These are phyloP conservation scores for Axinella damicornis DNA, from an alignment of 37 sponge, comb jelly and placozoan genomes.

Conservation along the genomic window DNA sequence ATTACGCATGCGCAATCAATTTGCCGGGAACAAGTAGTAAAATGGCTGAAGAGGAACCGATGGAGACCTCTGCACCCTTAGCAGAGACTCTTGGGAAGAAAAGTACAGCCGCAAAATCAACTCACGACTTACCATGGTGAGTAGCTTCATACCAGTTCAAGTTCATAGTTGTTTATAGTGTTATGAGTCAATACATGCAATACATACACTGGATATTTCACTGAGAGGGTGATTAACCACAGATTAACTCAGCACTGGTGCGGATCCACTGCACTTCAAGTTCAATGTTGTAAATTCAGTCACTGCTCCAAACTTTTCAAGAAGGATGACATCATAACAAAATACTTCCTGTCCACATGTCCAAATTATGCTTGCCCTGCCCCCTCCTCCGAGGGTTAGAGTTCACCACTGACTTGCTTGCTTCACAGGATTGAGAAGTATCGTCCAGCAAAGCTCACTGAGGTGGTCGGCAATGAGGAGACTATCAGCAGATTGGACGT, in stretches of 20 bases:
- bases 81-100: background rate
- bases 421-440: conserved; percentile 95
- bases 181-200: too few species aligned
- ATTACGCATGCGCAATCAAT: background rate
- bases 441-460: conserved; percentile 82
- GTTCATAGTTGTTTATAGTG: too few species aligned
- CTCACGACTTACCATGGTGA: conserved; percentile 19
- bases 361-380: too few species aligned
- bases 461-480: conserved; percentile 96
- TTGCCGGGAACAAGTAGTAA: background rate
- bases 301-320: too few species aligned
- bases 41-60: conserved; percentile 9
- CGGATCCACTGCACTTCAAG: too few species aligned
- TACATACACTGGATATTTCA: too few species aligned
- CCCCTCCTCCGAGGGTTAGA: too few species aligned
- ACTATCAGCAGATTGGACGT: conserved; percentile 92
- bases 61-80: background rate
- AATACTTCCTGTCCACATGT: too few species aligned
- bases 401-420: background rate
- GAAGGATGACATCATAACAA: too few species aligned
- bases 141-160: background rate
- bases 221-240: too few species aligned
- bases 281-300: too few species aligned
- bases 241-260: too few species aligned
- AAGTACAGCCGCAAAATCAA: background rate